Conservation (phyloP, 2,113 vertebrate genomes). For the Misgurnus anguillicaudatus region DNA sequence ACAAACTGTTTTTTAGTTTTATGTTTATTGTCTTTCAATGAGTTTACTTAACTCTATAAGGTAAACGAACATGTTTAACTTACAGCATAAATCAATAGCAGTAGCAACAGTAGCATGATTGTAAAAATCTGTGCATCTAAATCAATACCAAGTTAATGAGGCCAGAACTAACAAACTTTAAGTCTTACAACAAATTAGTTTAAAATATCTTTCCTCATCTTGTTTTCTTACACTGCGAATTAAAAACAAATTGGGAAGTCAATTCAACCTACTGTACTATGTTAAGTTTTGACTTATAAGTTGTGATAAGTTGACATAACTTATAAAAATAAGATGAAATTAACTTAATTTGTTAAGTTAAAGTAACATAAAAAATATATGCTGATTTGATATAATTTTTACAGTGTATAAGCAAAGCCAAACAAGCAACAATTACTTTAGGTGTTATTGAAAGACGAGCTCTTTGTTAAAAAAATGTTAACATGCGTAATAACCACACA, state of each 20-base stretch:
- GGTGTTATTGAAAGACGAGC: not conserved
- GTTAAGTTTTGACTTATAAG: no score
- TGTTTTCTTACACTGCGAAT: not conserved
- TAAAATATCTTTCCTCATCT: conserved; percentile 8
- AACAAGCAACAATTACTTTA: conserved; percentile 24
- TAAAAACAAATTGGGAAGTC: no score
- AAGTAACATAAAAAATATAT: no score
- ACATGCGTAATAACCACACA: conserved; percentile 4
- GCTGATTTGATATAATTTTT: no score
- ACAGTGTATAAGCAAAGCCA: not conserved
- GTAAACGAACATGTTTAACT: not conserved
- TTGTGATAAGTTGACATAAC: no score
- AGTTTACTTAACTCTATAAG: no score
- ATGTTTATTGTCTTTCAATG: no score
- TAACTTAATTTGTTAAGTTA: no score
- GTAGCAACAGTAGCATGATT: conserved; percentile 68
- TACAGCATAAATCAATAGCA: conserved; percentile 26
- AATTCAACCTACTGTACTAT: no score
- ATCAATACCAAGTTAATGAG: conserved; percentile 1
- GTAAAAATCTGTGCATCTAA: conserved; percentile 54
- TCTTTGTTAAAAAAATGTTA: conserved; percentile 15
- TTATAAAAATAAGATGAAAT: no score
- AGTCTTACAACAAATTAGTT: conserved; percentile 2
- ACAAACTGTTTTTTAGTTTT: no score
- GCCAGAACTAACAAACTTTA: not conserved